Conservation (phyloP, 2,797 vertebrate species). For the Leptoclinus maculatus region DNA sequence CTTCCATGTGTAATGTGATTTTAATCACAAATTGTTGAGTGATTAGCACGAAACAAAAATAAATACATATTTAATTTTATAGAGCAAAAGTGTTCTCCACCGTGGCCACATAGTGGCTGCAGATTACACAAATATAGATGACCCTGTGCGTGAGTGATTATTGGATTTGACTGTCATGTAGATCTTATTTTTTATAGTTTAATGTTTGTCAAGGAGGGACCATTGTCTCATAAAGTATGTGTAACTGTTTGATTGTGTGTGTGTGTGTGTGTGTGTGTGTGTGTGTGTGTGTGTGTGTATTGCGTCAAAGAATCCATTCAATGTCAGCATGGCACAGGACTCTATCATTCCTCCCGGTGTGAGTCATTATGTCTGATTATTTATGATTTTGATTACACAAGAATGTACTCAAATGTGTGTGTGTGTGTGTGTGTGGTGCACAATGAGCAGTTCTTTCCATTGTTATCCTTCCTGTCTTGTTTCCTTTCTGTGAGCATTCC, state of each 20-base stretch:
- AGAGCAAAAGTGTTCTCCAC: constrained; percentile 3
- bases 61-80: background rate
- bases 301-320: background rate
- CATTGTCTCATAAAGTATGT: constrained; percentile 31
- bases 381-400: constrained; percentile 49
- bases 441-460: constrained; percentile 77
- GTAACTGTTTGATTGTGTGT: constrained; percentile 16
- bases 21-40: background rate
- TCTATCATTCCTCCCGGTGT: background rate
- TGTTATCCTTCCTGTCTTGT: constrained; percentile 69
- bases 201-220: background rate
- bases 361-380: constrained; percentile 52
- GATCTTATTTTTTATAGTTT: background rate
- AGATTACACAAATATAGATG: constrained; percentile 1
- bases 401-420: constrained; percentile 5
- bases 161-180: background rate
- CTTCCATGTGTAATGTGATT: background rate
- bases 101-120: background rate
- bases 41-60: background rate
- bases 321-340: background rate
- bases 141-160: background rate
- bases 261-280: background rate
- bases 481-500: constrained; percentile 71
- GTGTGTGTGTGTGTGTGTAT: no score
- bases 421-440: background rate